Conservation (phyloP, 2,888 invertebrate species). For the Diabrotica balteata region DNA sequence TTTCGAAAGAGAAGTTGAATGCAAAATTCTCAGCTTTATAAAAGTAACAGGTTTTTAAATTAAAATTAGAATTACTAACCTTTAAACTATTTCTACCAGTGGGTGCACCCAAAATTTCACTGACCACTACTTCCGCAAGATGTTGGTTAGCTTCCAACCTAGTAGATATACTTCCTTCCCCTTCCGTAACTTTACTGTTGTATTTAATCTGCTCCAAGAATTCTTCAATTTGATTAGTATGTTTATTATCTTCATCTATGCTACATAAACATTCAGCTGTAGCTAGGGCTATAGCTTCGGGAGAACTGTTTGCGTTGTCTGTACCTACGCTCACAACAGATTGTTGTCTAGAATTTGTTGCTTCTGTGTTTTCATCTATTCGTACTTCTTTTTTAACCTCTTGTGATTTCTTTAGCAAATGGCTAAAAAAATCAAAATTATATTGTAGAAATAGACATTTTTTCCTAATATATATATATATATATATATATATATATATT, state of each 20-base stretch:
- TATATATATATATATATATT: too few species aligned
- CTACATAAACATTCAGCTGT: constrained; percentile 81
- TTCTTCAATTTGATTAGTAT: constrained; percentile 75
- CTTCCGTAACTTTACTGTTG: constrained; percentile 55
- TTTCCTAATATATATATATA: too few species aligned
- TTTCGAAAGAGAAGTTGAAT: too few species aligned
- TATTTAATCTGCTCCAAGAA: constrained; percentile 67
- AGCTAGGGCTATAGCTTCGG: constrained; percentile 69
- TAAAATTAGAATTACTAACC: constrained; percentile 47
- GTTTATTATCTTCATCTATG: constrained; percentile 81
- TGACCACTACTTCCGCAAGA: constrained; percentile 66
- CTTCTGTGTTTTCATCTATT: constrained; percentile 33
- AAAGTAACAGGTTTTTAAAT: not conserved
- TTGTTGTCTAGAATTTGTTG: constrained; percentile 31
- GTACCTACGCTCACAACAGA: constrained; percentile 42
- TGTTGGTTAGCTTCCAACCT: constrained; percentile 62
- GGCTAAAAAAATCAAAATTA: constrained; percentile 40
- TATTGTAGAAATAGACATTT: too few species aligned
- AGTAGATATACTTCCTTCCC: constrained; percentile 51
- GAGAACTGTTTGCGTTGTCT: constrained; percentile 37
- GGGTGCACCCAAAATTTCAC: constrained; percentile 69
- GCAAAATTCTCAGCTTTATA: too few species aligned
- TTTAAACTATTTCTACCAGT: constrained; percentile 67
- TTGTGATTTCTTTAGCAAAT: constrained; percentile 65
- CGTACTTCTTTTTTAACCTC: constrained; percentile 45